Percentiles rank a stretch among this genome's conserved stretches.
Conservation (phyloP, 2,113 vertebrate genomes). For the Anas platyrhynchos region DNA sequence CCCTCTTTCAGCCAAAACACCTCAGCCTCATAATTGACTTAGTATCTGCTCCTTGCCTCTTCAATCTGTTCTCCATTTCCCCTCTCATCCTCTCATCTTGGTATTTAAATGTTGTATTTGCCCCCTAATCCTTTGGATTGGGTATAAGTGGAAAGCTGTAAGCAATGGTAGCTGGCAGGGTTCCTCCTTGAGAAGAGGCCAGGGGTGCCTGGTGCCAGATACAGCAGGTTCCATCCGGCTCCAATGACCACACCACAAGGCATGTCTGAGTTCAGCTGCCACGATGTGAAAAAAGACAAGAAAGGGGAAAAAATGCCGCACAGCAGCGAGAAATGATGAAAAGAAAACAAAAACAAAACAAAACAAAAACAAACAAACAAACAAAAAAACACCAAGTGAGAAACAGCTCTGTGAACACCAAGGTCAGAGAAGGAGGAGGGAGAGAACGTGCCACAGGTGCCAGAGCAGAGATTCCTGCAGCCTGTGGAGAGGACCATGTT, state of each 20-base stretch:
- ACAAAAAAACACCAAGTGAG: not conserved
- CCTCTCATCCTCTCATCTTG: not conserved
- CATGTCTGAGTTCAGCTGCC: not conserved
- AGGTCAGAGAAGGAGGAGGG: not conserved
- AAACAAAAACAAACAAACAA: not conserved
- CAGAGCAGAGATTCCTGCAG: not conserved
- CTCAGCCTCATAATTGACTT: not conserved
- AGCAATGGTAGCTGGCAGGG: not conserved
- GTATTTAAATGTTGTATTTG: not conserved
- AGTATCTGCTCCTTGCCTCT: not conserved
- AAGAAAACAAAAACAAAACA: not conserved
- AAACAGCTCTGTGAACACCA: not conserved
- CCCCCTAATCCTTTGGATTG: not conserved
- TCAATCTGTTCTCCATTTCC: not conserved
- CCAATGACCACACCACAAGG: accelerated
- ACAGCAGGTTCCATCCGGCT: not conserved
- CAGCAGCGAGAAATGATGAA: not conserved
- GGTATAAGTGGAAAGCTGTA: not conserved
- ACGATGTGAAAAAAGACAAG: not conserved
- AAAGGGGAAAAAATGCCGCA: not conserved
- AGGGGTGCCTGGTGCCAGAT: accelerated
- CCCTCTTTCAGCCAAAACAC: not conserved
- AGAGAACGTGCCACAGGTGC: not conserved
- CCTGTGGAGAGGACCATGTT: not conserved
- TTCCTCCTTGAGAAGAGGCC: not conserved